These are phyloP conservation scores for Poecilia velifera DNA, from an alignment of 2,797 vertebrate species.

Conservation along the genomic window DNA sequence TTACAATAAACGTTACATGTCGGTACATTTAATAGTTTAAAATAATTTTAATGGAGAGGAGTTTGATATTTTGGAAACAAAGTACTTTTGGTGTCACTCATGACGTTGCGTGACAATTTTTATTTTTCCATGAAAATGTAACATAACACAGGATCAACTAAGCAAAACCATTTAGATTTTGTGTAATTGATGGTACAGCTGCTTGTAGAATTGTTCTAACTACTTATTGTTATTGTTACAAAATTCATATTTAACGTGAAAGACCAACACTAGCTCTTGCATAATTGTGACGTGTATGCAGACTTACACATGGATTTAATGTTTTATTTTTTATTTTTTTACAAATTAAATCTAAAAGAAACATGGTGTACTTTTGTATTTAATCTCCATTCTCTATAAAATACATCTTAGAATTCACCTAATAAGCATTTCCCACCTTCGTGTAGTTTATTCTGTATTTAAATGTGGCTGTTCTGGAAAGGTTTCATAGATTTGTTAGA, in stretches of 20 bases:
- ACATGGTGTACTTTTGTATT: neutral
- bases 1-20: no score
- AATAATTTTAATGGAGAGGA: no score
- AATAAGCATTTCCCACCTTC: neutral
- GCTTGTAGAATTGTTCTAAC: neutral
- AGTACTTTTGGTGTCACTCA: neutral
- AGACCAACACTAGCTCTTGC: neutral
- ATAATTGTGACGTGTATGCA: neutral
- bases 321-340: neutral
- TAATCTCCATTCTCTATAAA: neutral
- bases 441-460: neutral
- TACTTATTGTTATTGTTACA: neutral
- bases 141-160: neutral
- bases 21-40: no score
- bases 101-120: no score
- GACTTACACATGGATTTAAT: neutral
- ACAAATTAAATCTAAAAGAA: neutral
- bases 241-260: neutral
- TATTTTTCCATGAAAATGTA: neutral
- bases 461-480: neutral
- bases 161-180: neutral
- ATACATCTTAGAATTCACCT: neutral
- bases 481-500: neutral
- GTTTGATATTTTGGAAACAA: neutral
- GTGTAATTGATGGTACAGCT: neutral